These are phyloP conservation scores for Trachelus troglodyta DNA, from an alignment of 2,888 invertebrate genomes.

Conservation along the genomic window DNA sequence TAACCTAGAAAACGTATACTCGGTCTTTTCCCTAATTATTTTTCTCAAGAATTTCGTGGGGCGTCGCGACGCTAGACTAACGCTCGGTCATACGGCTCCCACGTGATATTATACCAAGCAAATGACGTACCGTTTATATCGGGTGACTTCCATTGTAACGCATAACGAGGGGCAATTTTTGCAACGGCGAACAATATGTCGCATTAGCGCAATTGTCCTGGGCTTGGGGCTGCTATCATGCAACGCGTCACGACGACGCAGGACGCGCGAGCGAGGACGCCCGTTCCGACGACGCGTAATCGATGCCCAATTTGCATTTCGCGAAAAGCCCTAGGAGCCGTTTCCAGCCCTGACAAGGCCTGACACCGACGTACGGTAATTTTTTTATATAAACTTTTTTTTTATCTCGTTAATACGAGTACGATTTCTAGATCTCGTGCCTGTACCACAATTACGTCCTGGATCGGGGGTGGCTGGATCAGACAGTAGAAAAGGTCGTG, in stretches of 20 bases:
- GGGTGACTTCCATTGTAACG: constrained; percentile 18
- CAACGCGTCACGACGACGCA: constrained; percentile 21
- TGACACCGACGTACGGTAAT: background rate
- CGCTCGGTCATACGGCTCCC: background rate
- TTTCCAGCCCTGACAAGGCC: background rate
- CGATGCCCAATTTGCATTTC: constrained; percentile 53
- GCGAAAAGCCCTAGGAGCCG: constrained; percentile 14
- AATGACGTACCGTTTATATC: constrained; percentile 35
- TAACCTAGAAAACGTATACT: background rate
- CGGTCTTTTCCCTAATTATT: background rate
- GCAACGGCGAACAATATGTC: constrained; percentile 60
- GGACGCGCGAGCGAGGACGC: background rate
- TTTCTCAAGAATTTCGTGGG: background rate
- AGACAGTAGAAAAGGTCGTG: background rate
- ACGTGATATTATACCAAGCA: background rate
- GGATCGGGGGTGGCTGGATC: background rate
- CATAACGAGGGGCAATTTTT: constrained; percentile 65
- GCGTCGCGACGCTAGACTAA: background rate
- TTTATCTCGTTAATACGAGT: background rate
- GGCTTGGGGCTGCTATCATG: constrained; percentile 31
- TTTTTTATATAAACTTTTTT: background rate
- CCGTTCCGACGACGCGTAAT: constrained; percentile 36
- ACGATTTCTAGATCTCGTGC: too few species aligned
- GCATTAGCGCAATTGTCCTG: constrained; percentile 63
- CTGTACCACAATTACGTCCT: background rate